Percentiles rank a stretch among this genome's conserved stretches.
Evolutionary conservation across 2,113 vertebrate genomes (phyloP).

Genomic region (Polypterus bichir): DNA sequence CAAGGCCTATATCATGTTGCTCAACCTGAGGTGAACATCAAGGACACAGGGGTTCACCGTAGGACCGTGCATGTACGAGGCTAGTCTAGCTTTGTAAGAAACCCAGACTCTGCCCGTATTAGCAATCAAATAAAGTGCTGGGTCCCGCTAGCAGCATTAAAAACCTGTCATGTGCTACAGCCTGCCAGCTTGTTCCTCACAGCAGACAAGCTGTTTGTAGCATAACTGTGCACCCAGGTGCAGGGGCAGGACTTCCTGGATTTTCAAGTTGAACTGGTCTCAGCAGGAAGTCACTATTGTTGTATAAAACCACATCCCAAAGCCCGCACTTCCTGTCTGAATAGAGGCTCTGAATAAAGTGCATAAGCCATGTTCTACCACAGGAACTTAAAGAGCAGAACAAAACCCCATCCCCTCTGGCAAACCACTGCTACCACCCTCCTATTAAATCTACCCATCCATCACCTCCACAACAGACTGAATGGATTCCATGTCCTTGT

Average conservation of each 20-base stretch:
- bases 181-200: not conserved
- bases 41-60: not conserved
- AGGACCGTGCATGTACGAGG: not conserved
- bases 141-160: not conserved
- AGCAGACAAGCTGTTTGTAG: not conserved
- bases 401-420: not conserved
- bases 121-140: not conserved
- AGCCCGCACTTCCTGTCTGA: not conserved
- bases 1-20: not conserved
- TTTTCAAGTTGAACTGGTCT: not conserved
- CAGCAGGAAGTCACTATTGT: not conserved
- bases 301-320: not conserved
- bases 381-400: not conserved
- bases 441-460: not conserved
- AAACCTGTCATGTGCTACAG: not conserved
- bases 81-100: not conserved
- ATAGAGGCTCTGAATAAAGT: not conserved
- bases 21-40: not conserved
- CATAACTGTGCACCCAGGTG: not conserved
- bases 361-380: constrained; percentile 5
- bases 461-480: not conserved
- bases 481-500: constrained; percentile 16
- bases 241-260: not conserved
- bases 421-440: not conserved
- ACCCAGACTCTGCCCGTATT: not conserved